Evolutionary conservation across 2,888 invertebrate species (phyloP).

Genomic region (Proisotoma minuta): DNA sequence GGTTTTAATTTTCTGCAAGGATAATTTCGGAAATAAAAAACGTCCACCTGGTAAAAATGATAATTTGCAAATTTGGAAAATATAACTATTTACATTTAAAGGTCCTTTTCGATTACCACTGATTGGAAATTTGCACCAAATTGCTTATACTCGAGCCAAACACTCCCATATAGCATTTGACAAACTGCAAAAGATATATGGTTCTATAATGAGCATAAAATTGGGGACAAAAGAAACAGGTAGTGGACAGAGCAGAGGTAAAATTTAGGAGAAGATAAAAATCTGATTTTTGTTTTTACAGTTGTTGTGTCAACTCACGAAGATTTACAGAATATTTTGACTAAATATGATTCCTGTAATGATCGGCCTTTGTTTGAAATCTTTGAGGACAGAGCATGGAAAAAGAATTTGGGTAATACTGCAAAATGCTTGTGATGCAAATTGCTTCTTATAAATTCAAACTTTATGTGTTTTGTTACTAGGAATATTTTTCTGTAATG

Average conservation of each 20-base stretch:
- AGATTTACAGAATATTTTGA: slow-evolving; percentile 9
- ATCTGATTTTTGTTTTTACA: neutral
- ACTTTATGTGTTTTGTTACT: too few relatives aligned
- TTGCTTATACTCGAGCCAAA: slow-evolving; percentile 4
- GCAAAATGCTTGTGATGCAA: too few relatives aligned
- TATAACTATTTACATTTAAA: too few relatives aligned
- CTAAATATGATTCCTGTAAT: slow-evolving; percentile 18
- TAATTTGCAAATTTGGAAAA: too few relatives aligned
- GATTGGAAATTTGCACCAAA: slow-evolving; percentile 17
- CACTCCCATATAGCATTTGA: slow-evolving; percentile 9
- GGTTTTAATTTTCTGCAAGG: neutral
- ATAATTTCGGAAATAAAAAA: neutral
- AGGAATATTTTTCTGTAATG: slow-evolving; percentile 35
- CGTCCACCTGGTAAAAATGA: neutral
- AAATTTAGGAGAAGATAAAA: too few relatives aligned
- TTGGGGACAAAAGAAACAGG: slow-evolving; percentile 9
- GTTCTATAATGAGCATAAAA: slow-evolving; percentile 17
- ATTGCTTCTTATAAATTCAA: too few relatives aligned
- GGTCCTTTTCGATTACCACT: slow-evolving; percentile 16
- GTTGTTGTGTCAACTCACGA: slow-evolving; percentile 18
- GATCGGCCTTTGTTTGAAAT: slow-evolving; percentile 11
- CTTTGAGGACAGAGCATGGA: slow-evolving; percentile 2
- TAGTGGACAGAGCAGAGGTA: too few relatives aligned
- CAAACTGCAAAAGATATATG: slow-evolving; percentile 18
- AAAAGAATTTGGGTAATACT: slow-evolving; percentile 14